Conservation (phyloP, 2,797 vertebrate genomes). For the Crocidura indochinensis region DNA sequence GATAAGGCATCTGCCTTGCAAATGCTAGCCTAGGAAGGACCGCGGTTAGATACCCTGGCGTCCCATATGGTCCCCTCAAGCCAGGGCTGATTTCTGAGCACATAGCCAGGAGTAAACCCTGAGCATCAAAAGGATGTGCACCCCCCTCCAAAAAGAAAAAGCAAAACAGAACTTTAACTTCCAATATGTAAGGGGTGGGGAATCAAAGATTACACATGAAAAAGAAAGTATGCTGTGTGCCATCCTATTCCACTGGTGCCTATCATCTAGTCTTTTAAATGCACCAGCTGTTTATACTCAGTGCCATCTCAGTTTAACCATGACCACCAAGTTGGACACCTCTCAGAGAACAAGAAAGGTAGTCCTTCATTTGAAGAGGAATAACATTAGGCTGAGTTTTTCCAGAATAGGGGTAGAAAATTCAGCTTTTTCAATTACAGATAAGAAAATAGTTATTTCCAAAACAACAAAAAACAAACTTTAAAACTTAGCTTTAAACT, state of each 20-base stretch:
- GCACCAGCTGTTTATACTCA: not conserved
- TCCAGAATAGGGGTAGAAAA: not conserved
- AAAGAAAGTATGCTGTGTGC: not conserved
- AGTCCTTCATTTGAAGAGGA: not conserved
- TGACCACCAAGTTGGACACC: not conserved
- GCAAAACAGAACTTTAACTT: too few species aligned
- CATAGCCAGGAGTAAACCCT: too few species aligned
- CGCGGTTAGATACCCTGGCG: too few species aligned
- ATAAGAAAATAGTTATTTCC: slow-evolving; percentile 24
- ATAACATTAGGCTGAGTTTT: not conserved
- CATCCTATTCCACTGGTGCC: too few species aligned
- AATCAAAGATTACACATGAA: not conserved
- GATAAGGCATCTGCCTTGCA: too few species aligned
- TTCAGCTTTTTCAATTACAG: slow-evolving; percentile 69
- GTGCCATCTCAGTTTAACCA: not conserved
- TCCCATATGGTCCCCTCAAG: too few species aligned
- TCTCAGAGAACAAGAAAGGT: slow-evolving; percentile 13
- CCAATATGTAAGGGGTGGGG: not conserved
- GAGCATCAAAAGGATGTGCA: too few species aligned
- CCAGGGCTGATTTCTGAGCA: too few species aligned
- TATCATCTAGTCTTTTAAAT: not conserved
- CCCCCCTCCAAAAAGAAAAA: too few species aligned
- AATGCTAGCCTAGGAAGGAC: too few species aligned
- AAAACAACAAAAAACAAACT: too few species aligned
- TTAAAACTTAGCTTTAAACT: too few species aligned